These are phyloP conservation scores for Aegypius monachus DNA, from an alignment of 2,113 vertebrate genomes.

Conservation along the genomic window DNA sequence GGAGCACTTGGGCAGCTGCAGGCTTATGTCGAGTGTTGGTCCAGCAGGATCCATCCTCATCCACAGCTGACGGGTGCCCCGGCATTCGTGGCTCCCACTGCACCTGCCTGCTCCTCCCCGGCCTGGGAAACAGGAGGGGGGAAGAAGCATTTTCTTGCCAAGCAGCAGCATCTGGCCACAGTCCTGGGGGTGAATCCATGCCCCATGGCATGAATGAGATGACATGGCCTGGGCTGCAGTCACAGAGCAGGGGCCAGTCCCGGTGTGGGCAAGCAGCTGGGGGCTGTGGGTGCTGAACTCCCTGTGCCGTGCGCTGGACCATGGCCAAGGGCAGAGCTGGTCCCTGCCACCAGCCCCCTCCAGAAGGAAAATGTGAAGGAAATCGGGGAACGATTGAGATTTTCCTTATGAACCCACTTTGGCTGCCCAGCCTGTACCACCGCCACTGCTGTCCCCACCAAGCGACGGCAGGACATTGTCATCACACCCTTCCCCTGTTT, in stretches of 20 bases:
- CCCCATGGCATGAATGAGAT: fast-evolving
- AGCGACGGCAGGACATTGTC: not conserved
- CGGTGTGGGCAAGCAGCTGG: not conserved
- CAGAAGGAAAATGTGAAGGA: not conserved
- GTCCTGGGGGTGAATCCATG: not conserved
- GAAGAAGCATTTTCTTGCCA: not conserved
- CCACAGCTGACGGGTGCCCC: not conserved
- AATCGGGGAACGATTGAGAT: not conserved
- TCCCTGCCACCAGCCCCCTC: not conserved
- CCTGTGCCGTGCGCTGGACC: fast-evolving
- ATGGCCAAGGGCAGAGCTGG: not conserved
- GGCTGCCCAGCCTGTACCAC: not conserved
- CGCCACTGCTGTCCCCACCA: not conserved
- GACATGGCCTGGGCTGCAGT: not conserved
- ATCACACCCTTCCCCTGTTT: not conserved
- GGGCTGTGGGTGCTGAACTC: not conserved
- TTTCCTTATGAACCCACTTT: not conserved
- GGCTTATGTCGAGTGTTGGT: not conserved
- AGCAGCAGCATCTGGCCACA: not conserved
- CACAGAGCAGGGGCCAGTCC: fast-evolving
- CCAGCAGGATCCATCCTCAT: not conserved
- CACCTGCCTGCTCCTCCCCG: not conserved
- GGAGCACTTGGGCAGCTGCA: not conserved
- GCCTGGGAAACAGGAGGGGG: not conserved
- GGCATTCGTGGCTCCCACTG: fast-evolving